Evolutionary conservation across 2,113 vertebrate species (phyloP), one percentile per base, ranked within the genome.

Genomic region (Gadus macrocephalus): DNA sequence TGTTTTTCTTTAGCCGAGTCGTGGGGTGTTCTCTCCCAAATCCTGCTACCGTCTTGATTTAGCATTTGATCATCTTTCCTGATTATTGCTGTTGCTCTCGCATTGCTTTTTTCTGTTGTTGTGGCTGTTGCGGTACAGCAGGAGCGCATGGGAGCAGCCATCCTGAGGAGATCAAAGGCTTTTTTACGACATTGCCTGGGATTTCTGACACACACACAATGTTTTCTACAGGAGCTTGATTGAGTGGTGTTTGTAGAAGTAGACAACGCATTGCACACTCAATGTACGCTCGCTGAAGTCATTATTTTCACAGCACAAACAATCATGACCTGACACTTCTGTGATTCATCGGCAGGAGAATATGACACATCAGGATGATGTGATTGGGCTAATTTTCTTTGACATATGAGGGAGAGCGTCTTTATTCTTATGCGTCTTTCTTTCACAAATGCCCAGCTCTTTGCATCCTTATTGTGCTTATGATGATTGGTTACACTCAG

Each of bases 311-410:
- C 68, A 20, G 79, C 69, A 66, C 69, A 67, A 64, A 77, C 74
- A 78, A 82, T 80, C 75, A 35, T 35, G 31, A 35, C 31, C 31
- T 35, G 70, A 71, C 70, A 66, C 15, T 64, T 31, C 72, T 67
- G 28, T n/a, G 53, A 42, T 68, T 69, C 64, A 62, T 12, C 22
- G 69, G 72, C 67, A 60, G 67, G 64, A 66, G 64, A 63, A 72
- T 72, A 67, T 78, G 83, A 78, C 71, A 66, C 75, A 85, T 89
- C 74, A 83, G 72, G 60, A 68, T 63, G 67, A 85, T 82, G 80
- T 79, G 78, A 85, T 82, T 84, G 56, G 86, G 83, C 71, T 49
- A 27, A 63, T 67, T 84, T 75, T 81, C 69, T 86, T 76, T 78
- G 35, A 76, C 64, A 86, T 83, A 77, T 72, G 22, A 25, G 20